phyloP scores from a whole-genome alignment of 2,113 vertebrate species.

The Antechinus flavipes region DNA sequence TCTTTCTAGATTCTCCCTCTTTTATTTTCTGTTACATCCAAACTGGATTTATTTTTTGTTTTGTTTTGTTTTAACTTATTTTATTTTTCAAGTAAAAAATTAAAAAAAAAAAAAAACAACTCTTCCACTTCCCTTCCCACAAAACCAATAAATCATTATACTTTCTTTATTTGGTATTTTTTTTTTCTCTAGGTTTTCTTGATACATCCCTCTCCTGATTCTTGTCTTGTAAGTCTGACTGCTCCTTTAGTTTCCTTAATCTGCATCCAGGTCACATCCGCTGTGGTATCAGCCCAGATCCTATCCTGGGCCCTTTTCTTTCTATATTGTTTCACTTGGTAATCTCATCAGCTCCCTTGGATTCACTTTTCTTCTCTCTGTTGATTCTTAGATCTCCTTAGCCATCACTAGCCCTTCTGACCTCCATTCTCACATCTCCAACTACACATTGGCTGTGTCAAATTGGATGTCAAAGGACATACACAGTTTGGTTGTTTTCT shows the following conservation, averaged over 20 bases:
- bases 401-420: background rate
- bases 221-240: background rate
- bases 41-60: background rate
- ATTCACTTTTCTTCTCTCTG: background rate
- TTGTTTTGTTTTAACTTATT: background rate
- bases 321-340: background rate
- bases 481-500: background rate
- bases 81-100: background rate
- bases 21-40: background rate
- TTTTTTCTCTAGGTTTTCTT: background rate
- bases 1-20: background rate
- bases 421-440: background rate
- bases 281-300: background rate
- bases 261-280: background rate
- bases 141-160: background rate
- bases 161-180: background rate
- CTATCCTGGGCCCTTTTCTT: background rate
- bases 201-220: background rate
- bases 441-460: background rate
- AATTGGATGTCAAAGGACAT: background rate
- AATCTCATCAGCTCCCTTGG: background rate
- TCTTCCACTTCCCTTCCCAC: background rate
- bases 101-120: background rate
- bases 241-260: background rate
- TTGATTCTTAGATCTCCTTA: background rate